phyloP scores from a whole-genome alignment of 2,888 invertebrate genomes.

The Xanthorhoe designata region DNA sequence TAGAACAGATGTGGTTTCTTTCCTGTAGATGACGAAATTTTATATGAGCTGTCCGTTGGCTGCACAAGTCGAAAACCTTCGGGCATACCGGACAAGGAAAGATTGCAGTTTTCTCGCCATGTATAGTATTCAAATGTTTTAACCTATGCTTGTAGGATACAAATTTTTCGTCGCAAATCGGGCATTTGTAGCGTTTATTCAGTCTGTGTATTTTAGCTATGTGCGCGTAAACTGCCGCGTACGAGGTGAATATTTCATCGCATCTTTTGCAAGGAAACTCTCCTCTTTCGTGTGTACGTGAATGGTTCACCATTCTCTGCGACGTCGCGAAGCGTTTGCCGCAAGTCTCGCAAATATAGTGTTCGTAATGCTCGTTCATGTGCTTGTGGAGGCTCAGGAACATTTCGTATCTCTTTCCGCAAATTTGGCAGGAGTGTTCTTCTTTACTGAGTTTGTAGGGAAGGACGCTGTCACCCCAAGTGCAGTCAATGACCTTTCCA shows the following conservation, averaged over 20 bases:
- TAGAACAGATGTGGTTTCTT: slow-evolving; percentile 77
- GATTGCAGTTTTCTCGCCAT: slow-evolving; percentile 73
- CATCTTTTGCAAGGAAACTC: slow-evolving; percentile 75
- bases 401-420: slow-evolving; percentile 76
- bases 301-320: slow-evolving; percentile 75
- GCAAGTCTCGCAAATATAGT: slow-evolving; percentile 79
- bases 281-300: slow-evolving; percentile 71
- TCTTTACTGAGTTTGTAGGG: slow-evolving; percentile 76
- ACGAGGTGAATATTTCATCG: slow-evolving; percentile 64
- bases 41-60: slow-evolving; percentile 74
- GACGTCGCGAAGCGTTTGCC: slow-evolving; percentile 76
- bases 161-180: slow-evolving; percentile 78
- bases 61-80: slow-evolving; percentile 75
- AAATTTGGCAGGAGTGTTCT: slow-evolving; percentile 73
- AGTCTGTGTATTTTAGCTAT: slow-evolving; percentile 70
- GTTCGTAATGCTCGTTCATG: slow-evolving; percentile 80
- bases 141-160: slow-evolving; percentile 74
- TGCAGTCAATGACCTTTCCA: slow-evolving; percentile 63
- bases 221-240: slow-evolving; percentile 71
- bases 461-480: slow-evolving; percentile 72
- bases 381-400: slow-evolving; percentile 77
- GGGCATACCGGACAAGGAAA: slow-evolving; percentile 77
- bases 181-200: slow-evolving; percentile 78
- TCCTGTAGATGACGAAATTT: slow-evolving; percentile 76
- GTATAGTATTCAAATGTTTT: slow-evolving; percentile 71